Evolutionary conservation across 1,140 invertebrate species (phyloP), one percentile per base, ranked within the genome.

Genomic region (Odontomachus brunneus): DNA sequence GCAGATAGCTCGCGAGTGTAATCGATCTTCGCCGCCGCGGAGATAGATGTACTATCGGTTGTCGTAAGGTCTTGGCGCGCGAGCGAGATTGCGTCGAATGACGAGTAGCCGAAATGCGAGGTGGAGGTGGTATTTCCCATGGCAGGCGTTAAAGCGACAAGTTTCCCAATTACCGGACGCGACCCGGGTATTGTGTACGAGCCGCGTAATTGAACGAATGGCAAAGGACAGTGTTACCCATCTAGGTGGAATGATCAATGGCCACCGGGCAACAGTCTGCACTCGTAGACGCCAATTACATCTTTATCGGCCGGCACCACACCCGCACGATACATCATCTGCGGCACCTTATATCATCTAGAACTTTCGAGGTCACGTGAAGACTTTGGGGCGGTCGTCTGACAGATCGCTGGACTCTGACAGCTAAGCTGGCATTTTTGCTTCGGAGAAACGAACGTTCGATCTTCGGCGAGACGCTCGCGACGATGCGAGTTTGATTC

Each of bases 191-290:
- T 17, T 78, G 49, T 24, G 38, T 72, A 51, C 29, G 59, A 55
- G 55, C 15, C 53, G 76, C 62, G 59, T 87, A 89, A 89, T 82
- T 85, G 78, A 14, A 69, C 51, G 69, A 74, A 75, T 53, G 53
- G 15, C 67, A 63, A 59, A 72, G 74, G 60, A 71, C 59, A 33
- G 15, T 53, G 22, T 66, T 55, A 5, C 57, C 62, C 55, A 57
- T 76, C 62, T 55, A 63, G 53, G 81, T 29, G 55, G 76, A 78
- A 83, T 89, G 90, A 91, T 91, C 82, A 89, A 91, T 91, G 73
- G 71, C 62, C n/a, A 71, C 69, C 81, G 72, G 48, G 14, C 60
- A 71, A 9, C 48, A 51, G 24, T 82, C 67, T 72, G 57, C 83
- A 69, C 74, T 74, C 78, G 33, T 22, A 19, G 65, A 49, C 60